These are phyloP conservation scores for Nothoprocta perdicaria DNA, from an alignment of 2,113 vertebrate species.

Conservation along the genomic window DNA sequence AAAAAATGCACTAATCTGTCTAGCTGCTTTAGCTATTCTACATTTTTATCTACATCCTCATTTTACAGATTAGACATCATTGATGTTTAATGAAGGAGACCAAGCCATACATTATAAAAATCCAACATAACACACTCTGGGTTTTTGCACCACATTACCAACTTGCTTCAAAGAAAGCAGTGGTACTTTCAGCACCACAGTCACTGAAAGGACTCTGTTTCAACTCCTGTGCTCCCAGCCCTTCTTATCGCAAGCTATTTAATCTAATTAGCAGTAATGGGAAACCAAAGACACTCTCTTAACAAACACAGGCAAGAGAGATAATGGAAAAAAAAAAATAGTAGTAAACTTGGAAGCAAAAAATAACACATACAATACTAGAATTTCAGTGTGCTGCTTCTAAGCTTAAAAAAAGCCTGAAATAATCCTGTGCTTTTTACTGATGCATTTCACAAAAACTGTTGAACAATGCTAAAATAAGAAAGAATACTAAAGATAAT, in stretches of 20 bases:
- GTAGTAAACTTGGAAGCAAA: background rate
- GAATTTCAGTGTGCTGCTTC: background rate
- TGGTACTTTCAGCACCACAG: background rate
- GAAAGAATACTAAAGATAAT: background rate
- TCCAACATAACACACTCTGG: background rate
- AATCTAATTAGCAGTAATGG: background rate
- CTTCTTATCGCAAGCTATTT: background rate
- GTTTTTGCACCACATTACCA: background rate
- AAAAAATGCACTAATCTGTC: background rate
- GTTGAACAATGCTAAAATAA: background rate
- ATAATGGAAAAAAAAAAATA: background rate
- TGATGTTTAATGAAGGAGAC: background rate
- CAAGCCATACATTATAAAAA: background rate
- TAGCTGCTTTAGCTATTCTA: background rate
- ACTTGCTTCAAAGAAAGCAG: background rate
- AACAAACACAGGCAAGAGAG: background rate
- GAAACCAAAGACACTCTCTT: background rate
- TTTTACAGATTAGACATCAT: background rate
- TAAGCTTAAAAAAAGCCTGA: background rate
- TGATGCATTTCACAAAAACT: background rate
- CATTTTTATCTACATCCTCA: background rate
- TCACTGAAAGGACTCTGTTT: background rate
- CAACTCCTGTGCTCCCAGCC: background rate
- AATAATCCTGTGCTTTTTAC: background rate
- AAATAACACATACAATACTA: background rate